These are phyloP conservation scores for Hydrotaea diabolus DNA, from an alignment of 2,888 invertebrate species.

Conservation along the genomic window DNA sequence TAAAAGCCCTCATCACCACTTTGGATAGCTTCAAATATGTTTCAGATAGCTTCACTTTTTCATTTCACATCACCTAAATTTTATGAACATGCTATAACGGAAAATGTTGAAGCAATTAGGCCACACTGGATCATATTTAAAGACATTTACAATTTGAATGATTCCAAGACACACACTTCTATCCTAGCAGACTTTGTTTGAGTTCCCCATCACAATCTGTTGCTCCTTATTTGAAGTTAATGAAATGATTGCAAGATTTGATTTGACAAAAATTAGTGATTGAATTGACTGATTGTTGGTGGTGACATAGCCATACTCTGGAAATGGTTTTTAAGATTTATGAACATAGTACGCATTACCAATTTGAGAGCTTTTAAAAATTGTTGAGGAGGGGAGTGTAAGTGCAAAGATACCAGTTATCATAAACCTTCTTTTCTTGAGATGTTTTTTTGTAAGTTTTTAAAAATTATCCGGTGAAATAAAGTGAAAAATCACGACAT, in stretches of 20 bases:
- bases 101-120: too few relatives aligned
- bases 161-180: too few relatives aligned
- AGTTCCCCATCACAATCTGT: too few relatives aligned
- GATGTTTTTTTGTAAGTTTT: slow-evolving; percentile 7
- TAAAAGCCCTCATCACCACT: too few relatives aligned
- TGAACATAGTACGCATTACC: slow-evolving; percentile 37
- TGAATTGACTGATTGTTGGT: slow-evolving; percentile 31
- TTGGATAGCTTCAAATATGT: too few relatives aligned
- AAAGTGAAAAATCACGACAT: slow-evolving; percentile 63
- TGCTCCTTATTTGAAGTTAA: slow-evolving; percentile 10
- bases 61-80: too few relatives aligned
- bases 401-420: slow-evolving; percentile 62
- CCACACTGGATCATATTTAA: too few relatives aligned
- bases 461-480: slow-evolving; percentile 1
- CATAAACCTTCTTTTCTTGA: slow-evolving; percentile 17
- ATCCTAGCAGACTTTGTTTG: neutral
- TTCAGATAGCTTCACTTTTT: too few relatives aligned
- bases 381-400: slow-evolving; percentile 19
- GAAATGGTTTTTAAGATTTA: slow-evolving; percentile 37
- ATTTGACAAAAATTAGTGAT: slow-evolving; percentile 52
- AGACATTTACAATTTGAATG: too few relatives aligned
- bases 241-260: slow-evolving; percentile 8
- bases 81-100: too few relatives aligned
- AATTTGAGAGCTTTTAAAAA: neutral
- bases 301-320: slow-evolving; percentile 59